These are phyloP conservation scores for Matsumurasca onukii DNA, from an alignment of 1,140 invertebrate species.

Conservation along the genomic window DNA sequence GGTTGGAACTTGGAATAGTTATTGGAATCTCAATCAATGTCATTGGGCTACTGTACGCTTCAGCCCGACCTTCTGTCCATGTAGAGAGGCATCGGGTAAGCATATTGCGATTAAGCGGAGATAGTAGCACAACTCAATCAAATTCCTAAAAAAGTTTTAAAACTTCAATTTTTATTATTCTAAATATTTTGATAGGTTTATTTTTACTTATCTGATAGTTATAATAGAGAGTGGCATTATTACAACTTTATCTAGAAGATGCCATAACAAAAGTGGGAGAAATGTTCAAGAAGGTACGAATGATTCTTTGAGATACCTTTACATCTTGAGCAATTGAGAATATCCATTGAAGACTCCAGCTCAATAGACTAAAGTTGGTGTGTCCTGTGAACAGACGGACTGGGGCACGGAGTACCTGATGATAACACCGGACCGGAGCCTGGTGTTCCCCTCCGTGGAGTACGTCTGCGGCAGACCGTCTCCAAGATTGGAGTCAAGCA, in stretches of 20 bases:
- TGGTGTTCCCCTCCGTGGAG: conserved; percentile 76
- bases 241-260: no score
- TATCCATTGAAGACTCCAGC: no score
- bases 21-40: conserved; percentile 72
- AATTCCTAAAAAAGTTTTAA: conserved; percentile 32
- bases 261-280: no score
- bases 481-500: conserved; percentile 66
- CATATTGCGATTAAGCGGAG: not conserved
- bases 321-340: no score
- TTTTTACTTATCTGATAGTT: no score
- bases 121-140: not conserved
- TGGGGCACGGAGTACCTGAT: conserved; percentile 66
- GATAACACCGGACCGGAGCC: conserved; percentile 69
- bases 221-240: no score
- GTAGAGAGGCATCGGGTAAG: conserved; percentile 50
- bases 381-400: conserved; percentile 57
- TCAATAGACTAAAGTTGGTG: no score
- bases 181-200: no score
- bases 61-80: conserved; percentile 66
- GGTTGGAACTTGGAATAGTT: conserved; percentile 72
- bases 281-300: no score
- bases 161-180: not conserved
- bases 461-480: conserved; percentile 71
- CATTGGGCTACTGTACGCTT: conserved; percentile 68
- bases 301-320: no score